Percentiles rank a stretch among this genome's conserved stretches.
Evolutionary conservation across 2,113 vertebrate genomes (phyloP).

Genomic region (Nesoenas mayeri): DNA sequence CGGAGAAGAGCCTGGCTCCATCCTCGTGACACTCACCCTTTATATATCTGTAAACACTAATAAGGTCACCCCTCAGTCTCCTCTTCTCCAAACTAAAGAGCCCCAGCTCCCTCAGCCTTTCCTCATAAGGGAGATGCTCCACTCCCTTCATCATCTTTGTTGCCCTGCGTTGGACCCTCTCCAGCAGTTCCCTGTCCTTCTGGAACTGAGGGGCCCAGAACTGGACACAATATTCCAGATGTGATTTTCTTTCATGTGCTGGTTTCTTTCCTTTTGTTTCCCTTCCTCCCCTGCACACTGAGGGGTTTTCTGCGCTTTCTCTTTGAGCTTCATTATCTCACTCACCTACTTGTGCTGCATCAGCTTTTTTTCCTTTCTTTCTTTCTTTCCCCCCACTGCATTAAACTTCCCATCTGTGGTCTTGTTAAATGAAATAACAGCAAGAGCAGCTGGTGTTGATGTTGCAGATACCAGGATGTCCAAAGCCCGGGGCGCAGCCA

Average conservation of each 20-base stretch:
- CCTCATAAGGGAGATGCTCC: no score
- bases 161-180: no score
- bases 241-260: background rate
- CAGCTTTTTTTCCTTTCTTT: background rate
- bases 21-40: no score
- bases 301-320: background rate
- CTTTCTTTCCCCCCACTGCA: background rate
- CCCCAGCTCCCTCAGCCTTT: no score
- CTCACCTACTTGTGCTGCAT: background rate
- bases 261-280: background rate
- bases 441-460: background rate
- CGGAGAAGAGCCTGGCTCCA: no score
- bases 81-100: no score
- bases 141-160: no score
- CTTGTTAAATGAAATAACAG: background rate
- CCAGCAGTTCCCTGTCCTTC: no score
- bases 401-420: background rate
- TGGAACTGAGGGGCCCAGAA: no score
- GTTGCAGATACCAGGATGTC: background rate
- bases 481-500: background rate
- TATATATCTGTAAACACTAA: no score
- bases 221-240: no score
- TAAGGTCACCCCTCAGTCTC: no score
- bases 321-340: background rate
- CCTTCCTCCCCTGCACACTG: accelerated